Evolutionary conservation across 2,113 vertebrate species (phyloP).

Genomic region (Coreoperca whiteheadi): DNA sequence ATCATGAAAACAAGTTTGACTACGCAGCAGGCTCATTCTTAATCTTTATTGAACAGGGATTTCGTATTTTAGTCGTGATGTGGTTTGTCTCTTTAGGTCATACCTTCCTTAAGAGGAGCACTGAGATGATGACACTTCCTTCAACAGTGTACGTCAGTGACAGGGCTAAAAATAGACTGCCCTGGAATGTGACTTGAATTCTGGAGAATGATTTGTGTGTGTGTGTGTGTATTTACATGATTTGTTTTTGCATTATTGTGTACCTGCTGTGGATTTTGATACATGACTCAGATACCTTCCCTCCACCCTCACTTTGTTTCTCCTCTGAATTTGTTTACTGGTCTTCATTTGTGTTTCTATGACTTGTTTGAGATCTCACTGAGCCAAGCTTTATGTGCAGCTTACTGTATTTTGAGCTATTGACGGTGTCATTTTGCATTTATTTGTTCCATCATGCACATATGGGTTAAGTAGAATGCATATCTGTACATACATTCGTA

Average conservation of each 20-base stretch:
- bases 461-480: not conserved
- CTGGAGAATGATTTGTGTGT: not conserved
- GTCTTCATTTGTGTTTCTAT: not conserved
- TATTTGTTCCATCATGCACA: not conserved
- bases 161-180: slow-evolving; percentile 59
- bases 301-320: not conserved
- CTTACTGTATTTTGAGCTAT: not conserved
- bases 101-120: slow-evolving; percentile 10
- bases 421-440: not conserved
- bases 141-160: slow-evolving; percentile 46
- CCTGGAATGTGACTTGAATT: slow-evolving; percentile 59
- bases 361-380: not conserved
- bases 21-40: not conserved
- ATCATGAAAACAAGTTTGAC: not conserved
- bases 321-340: not conserved
- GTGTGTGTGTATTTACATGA: not conserved
- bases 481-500: no score
- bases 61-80: slow-evolving; percentile 7
- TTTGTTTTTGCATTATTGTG: not conserved
- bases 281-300: not conserved
- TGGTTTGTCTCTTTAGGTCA: slow-evolving; percentile 18
- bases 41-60: not conserved
- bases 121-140: slow-evolving; percentile 47
- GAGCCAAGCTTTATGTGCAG: not conserved
- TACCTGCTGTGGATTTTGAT: slow-evolving; percentile 17